Evolutionary conservation across 53 echinoderm and acorn worm genomes (phyloP), one percentile per base, ranked within the genome.

Genomic region (Arbacia lixula): DNA sequence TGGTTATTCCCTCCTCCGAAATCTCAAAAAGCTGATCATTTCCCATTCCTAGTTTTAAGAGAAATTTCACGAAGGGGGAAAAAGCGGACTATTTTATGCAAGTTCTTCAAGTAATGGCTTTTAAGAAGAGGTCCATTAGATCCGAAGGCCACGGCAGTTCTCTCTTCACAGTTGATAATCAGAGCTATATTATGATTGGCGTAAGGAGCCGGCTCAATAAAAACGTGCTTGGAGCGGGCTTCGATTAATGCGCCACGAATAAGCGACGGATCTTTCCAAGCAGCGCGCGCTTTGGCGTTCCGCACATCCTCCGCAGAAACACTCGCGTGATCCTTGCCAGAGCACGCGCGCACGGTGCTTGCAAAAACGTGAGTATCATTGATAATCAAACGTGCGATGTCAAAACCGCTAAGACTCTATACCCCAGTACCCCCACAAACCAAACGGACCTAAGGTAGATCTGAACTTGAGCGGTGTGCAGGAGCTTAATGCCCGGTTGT

Each of bases 181-280:
- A 77, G 60, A 77, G 56, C 77, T 77, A n/a, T 77, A 58, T 77
- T 77, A 56, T 77, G 77, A 77, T 77, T 77, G 77, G 57, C 77
- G 77, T 77, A 77, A 58, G 58, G 35, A 77, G 77, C 56, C 43
- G 77, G 77, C 77, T 77, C 77, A 77, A 77, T 77, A 77, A 77
- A 77, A 77, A 37, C 77, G 77, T 77, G 77, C 77, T 39, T 77
- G 31, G 34, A 16, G 51, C 33, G 53, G n/a, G 52, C 74, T 74
- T 74, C 52, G 74, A 74, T 74, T 53, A 67, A 69, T 69, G 69
- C 69, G 69, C 25, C 29, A 25, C 10, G 21, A 69, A 69, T 20
- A 69, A 69, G 69, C 42, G 40, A 27, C 11, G 69, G 28, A 69
- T n/a, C 40, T 43, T 29, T 28, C 43, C 40, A 25, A 16, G 69